These are phyloP conservation scores for Diaprepes abbreviatus DNA, from an alignment of 2,888 invertebrate genomes.

Conservation along the genomic window DNA sequence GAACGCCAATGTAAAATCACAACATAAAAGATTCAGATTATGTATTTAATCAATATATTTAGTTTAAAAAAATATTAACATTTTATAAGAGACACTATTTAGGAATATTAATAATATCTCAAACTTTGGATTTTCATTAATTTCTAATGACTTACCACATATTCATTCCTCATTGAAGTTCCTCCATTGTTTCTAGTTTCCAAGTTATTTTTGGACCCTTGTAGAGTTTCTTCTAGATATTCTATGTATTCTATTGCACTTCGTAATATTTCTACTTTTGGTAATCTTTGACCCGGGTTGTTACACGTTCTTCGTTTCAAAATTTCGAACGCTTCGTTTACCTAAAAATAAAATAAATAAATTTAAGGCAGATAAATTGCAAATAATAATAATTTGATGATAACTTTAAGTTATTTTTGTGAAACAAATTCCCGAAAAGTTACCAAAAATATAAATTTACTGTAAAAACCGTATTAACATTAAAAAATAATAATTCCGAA, in stretches of 20 bases:
- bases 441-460: neutral
- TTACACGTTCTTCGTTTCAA: conserved; percentile 93
- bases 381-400: too few relatives aligned
- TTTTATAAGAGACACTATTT: too few relatives aligned
- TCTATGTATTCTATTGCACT: conserved; percentile 99
- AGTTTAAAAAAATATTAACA: too few relatives aligned
- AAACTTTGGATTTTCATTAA: too few relatives aligned
- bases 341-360: conserved; percentile 70
- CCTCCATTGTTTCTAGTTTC: conserved; percentile 11
- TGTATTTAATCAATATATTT: too few relatives aligned
- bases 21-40: too few relatives aligned
- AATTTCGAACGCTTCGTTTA: conserved; percentile 98
- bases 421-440: too few relatives aligned
- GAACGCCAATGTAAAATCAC: too few relatives aligned
- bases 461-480: neutral
- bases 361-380: neutral
- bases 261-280: conserved; percentile 96
- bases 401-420: too few relatives aligned
- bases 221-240: conserved; percentile 85
- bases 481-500: too few relatives aligned
- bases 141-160: conserved; percentile 52
- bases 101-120: too few relatives aligned
- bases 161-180: conserved; percentile 50
- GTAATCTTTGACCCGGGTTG: conserved; percentile 95
- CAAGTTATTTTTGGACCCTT: conserved; percentile 70